Evolutionary conservation across 2,797 vertebrate species (phyloP).

Genomic region (Silurus lanzhouensis): DNA sequence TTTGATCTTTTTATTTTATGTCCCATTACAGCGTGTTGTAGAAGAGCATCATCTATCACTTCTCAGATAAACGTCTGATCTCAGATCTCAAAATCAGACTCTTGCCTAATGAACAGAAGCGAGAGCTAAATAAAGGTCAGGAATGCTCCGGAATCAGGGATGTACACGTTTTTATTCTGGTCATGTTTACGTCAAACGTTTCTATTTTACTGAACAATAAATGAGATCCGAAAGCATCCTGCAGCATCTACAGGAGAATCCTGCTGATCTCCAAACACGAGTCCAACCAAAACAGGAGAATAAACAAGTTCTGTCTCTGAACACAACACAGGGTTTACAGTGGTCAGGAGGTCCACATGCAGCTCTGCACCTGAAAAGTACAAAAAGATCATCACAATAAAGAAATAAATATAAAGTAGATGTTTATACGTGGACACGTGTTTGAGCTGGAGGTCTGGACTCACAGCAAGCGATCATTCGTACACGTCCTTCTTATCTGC

Average conservation of each 20-base stretch:
- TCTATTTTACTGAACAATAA: background rate
- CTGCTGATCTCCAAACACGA: background rate
- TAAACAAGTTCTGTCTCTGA: constrained; percentile 22
- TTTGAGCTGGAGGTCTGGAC: background rate
- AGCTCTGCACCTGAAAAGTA: constrained; percentile 48
- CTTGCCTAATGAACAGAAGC: background rate
- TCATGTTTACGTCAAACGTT: background rate
- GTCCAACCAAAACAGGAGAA: constrained; percentile 15
- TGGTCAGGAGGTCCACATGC: background rate
- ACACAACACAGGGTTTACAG: constrained; percentile 20
- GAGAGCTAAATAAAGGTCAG: background rate
- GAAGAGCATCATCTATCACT: no score
- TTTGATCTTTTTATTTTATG: no score
- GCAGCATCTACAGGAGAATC: background rate
- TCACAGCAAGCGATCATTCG: constrained; percentile 24
- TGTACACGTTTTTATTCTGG: constrained; percentile 44
- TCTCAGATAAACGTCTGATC: no score
- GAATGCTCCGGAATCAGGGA: background rate
- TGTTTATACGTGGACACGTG: no score
- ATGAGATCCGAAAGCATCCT: constrained; percentile 7
- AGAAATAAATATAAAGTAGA: background rate
- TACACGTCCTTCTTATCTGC: constrained; percentile 80
- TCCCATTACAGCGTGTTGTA: no score
- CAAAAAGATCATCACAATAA: background rate
- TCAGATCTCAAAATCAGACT: background rate